Base-by-base conservation (phyloP, 1,140 invertebrate species). In the Lepidotrigona ventralis region DNA sequence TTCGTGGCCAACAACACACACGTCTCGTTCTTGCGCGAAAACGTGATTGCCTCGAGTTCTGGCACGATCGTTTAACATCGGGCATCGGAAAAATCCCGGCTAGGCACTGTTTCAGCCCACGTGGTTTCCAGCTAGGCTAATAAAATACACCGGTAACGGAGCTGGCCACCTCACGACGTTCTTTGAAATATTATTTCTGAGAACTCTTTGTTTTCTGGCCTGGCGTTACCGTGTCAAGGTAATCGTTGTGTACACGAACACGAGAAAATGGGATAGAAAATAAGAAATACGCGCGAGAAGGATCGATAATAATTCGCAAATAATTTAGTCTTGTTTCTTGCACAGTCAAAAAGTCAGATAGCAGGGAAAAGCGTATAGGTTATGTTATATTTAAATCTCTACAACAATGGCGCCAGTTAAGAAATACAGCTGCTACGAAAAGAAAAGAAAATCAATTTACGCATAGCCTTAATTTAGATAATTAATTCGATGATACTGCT, bases 1-100 rank as follows among this genome's bases (percentile, higher is more conserved):
- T 77, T 3, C 84, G 84, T 74, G 26, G 8, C 26, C 26, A 86
- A 74, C 73, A 81, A 86, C 74, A 81, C 74, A 81, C 33, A 85
- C 8, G 39, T 46, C 77, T 75, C 56, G 74, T 75, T 79, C 83
- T 78, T 60, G 63, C 68, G 54, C n/a, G 63, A 33, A 81, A 63
- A 19, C 14, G 23, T 6, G n/a, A 58, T 29, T 51, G 19, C 53
- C 54, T 26, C 51, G 23, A 23, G 17, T 64, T 66, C 74, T 76
- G 75, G 39, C 17, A 77, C 75, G 60, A 60, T 77, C 46, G 60
- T 77, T 77, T 29, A 46, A n/a, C 26, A 33, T n/a, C 58, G n/a
- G 17, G 11, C 26, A 15, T n/a, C 15, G 29, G 19, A 77, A 77
- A 82, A 82, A 51, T 46, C 9, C 19, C 21, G 11, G n/a, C 72